phyloP scores from a whole-genome alignment of 2,888 invertebrate genomes.

The Empis stercorea region DNA sequence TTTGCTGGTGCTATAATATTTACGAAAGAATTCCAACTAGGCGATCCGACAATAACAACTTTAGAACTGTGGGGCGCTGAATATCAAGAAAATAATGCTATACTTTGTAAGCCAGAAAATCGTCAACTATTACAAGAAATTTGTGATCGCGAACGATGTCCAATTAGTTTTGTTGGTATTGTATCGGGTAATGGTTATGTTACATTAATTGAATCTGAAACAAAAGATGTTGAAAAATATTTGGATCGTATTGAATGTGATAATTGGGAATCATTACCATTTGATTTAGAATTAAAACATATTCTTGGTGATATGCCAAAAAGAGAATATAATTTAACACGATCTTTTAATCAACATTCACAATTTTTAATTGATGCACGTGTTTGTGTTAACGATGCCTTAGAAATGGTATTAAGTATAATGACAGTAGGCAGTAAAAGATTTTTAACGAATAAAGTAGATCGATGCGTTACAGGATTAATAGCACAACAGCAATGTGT shows the following conservation, averaged over 20 bases:
- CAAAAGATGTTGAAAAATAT: conserved; percentile 39
- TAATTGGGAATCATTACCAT: conserved; percentile 50
- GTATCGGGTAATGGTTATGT: conserved; percentile 78
- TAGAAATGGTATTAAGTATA: conserved; percentile 69
- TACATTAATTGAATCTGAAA: conserved; percentile 48
- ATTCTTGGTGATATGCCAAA: conserved; percentile 76
- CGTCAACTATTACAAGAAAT: conserved; percentile 54
- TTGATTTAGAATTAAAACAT: conserved; percentile 76
- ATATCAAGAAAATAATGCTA: conserved; percentile 91
- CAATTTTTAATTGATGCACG: conserved; percentile 40
- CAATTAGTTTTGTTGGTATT: conserved; percentile 82
- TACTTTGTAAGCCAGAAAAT: conserved; percentile 61
- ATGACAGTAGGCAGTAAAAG: conserved; percentile 91
- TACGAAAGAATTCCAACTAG: conserved; percentile 73
- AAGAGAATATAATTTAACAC: conserved; percentile 46
- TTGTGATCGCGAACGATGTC: conserved; percentile 79
- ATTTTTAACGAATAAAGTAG: conserved; percentile 90
- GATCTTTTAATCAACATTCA: conserved; percentile 26
- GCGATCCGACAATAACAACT: conserved; percentile 87
- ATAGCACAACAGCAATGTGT: conserved; percentile 98
- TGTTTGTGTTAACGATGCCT: conserved; percentile 39
- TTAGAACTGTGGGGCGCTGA: conserved; percentile 97
- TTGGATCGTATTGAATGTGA: conserved; percentile 27
- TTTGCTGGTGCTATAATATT: conserved; percentile 78
- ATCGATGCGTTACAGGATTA: conserved; percentile 87